These are phyloP conservation scores for Nymphalis polychloros DNA, from an alignment of 2,888 invertebrate genomes.

Conservation along the genomic window DNA sequence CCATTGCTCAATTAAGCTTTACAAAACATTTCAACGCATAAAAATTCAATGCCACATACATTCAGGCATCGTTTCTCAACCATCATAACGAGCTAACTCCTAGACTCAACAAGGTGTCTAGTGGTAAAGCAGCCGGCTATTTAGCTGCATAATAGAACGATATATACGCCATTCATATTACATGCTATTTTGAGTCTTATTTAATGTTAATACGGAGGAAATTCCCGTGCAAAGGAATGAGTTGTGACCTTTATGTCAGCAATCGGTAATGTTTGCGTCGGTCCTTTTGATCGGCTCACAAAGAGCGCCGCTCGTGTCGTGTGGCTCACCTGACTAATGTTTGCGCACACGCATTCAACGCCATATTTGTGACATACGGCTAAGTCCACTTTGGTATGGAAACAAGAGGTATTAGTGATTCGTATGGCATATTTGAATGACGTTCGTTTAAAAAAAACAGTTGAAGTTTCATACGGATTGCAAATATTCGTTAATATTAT, in stretches of 20 bases:
- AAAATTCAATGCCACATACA: constrained; percentile 34
- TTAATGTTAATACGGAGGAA: not conserved
- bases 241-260: constrained; percentile 25
- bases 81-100: constrained; percentile 59
- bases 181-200: constrained; percentile 5
- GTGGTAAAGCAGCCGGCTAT: constrained; percentile 51
- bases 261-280: constrained; percentile 60
- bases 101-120: constrained; percentile 76
- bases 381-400: constrained; percentile 31
- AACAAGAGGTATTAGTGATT: constrained; percentile 34
- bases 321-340: constrained; percentile 76
- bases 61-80: constrained; percentile 51
- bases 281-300: constrained; percentile 72
- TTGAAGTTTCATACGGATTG: no score
- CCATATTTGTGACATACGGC: constrained; percentile 37
- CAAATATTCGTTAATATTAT: no score
- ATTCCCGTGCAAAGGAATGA: constrained; percentile 9
- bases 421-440: constrained; percentile 26
- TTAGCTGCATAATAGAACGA: constrained; percentile 11
- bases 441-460: not conserved
- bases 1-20: constrained; percentile 29
- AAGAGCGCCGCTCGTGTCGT: constrained; percentile 77
- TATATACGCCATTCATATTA: not conserved
- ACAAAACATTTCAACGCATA: constrained; percentile 32
- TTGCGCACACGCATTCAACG: constrained; percentile 43